These are phyloP conservation scores for Slavum lentiscoides DNA, from an alignment of 2,888 invertebrate species.

Conservation along the genomic window DNA sequence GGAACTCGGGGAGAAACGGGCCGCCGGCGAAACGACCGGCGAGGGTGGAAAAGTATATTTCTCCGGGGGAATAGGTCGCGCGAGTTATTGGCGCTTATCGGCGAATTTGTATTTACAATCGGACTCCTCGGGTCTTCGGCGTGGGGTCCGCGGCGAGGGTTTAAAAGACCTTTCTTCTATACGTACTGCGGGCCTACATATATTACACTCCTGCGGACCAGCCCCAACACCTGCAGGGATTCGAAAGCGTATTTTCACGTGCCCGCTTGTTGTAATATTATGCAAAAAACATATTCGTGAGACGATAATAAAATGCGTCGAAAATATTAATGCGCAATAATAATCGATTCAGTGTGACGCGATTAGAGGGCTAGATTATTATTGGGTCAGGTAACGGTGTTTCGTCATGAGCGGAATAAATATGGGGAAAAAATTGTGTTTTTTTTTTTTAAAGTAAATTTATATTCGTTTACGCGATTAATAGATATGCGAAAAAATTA, in stretches of 20 bases:
- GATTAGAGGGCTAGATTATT: too few species aligned
- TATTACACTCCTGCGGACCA: conserved; percentile 24
- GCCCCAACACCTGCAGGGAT: conserved; percentile 18
- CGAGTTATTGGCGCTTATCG: conserved; percentile 54
- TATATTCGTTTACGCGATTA: too few species aligned
- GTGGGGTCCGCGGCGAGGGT: conserved; percentile 25
- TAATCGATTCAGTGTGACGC: too few species aligned
- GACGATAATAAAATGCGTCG: too few species aligned
- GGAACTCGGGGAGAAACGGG: not conserved
- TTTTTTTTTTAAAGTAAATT: too few species aligned
- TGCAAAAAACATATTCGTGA: too few species aligned
- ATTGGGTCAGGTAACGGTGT: too few species aligned
- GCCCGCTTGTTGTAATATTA: too few species aligned
- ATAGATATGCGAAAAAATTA: too few species aligned
- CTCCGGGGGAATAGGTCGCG: conserved; percentile 46
- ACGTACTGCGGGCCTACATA: not conserved
- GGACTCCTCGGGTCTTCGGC: conserved; percentile 46
- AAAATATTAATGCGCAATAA: too few species aligned
- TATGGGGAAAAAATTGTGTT: too few species aligned
- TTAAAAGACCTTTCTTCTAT: conserved; percentile 38
- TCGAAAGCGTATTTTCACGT: not conserved
- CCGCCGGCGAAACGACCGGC: conserved; percentile 18
- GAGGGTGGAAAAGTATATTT: conserved; percentile 50
- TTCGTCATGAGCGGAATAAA: too few species aligned
- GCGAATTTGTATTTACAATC: conserved; percentile 53